Percentiles rank a stretch among this genome's conserved stretches.
phyloP scores from a whole-genome alignment of 2,888 invertebrate genomes.

The Morpho helenor region DNA sequence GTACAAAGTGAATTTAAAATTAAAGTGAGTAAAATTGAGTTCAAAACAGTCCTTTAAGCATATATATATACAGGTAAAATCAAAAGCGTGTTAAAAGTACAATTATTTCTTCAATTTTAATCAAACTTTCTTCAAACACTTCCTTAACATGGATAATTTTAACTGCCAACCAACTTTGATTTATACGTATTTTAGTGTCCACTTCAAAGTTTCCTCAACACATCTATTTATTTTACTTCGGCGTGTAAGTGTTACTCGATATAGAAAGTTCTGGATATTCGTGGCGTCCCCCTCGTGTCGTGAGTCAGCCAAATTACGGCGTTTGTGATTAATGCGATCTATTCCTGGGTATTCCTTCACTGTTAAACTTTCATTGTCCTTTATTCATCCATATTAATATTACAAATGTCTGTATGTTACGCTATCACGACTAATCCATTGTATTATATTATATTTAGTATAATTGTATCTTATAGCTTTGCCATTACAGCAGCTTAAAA shows the following conservation, averaged over 20 bases:
- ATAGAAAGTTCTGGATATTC: slow-evolving; percentile 65
- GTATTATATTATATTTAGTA: too few species aligned
- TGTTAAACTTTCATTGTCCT: slow-evolving; percentile 54
- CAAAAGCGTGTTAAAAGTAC: too few species aligned
- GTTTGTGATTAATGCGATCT: slow-evolving; percentile 72
- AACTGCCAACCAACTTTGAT: slow-evolving; percentile 7
- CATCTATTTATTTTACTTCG: slow-evolving; percentile 46
- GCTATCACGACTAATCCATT: too few species aligned
- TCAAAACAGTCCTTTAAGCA: too few species aligned
- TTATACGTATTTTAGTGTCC: slow-evolving; percentile 22
- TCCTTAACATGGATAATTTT: too few species aligned
- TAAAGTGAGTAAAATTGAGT: too few species aligned
- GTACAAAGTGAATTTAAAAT: too few species aligned
- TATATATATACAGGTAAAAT: too few species aligned
- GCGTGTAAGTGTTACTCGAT: slow-evolving; percentile 57
- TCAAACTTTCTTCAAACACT: too few species aligned
- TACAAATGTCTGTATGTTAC: not conserved
- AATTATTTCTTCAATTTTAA: too few species aligned
- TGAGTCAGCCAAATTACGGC: slow-evolving; percentile 74
- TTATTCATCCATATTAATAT: slow-evolving; percentile 10
- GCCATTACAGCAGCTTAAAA: too few species aligned
- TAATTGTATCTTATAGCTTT: too few species aligned
- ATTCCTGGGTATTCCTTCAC: slow-evolving; percentile 55
- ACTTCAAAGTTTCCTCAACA: slow-evolving; percentile 20
- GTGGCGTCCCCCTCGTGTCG: slow-evolving; percentile 62